Percentiles rank a stretch among this genome's conserved stretches.
phyloP scores from a whole-genome alignment of 2,888 invertebrate genomes.

The Andrena trimmerana region DNA sequence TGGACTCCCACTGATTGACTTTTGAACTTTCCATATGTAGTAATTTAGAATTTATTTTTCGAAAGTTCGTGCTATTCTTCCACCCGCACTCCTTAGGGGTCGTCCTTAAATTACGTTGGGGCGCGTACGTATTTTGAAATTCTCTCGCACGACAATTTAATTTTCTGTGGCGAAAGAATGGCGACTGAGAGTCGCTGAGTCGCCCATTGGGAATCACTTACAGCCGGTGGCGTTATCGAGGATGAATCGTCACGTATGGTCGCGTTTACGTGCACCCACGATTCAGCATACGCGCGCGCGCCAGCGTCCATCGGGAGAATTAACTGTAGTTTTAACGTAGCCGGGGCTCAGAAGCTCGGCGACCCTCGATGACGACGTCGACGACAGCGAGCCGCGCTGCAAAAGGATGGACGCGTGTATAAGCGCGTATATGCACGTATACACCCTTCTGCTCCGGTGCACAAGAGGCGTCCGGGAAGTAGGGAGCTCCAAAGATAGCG shows the following conservation, averaged over 20 bases:
- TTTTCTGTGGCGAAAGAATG: neutral
- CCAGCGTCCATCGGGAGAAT: slow-evolving; percentile 68
- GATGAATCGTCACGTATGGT: slow-evolving; percentile 28
- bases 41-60: too few species aligned
- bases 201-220: slow-evolving; percentile 39
- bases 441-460: slow-evolving; percentile 28
- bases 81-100: too few species aligned
- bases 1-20: too few species aligned
- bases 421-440: slow-evolving; percentile 7
- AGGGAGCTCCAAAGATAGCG: slow-evolving; percentile 53
- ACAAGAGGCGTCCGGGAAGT: slow-evolving; percentile 48
- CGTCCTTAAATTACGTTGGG: neutral
- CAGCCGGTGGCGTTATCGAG: slow-evolving; percentile 31
- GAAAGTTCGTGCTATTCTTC: too few species aligned
- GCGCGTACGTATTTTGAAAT: too few species aligned
- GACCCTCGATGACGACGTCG: slow-evolving; percentile 45
- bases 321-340: slow-evolving; percentile 74
- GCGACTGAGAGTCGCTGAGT: slow-evolving; percentile 17
- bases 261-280: slow-evolving; percentile 32
- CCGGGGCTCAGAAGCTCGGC: slow-evolving; percentile 51
- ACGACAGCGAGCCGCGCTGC: slow-evolving; percentile 5
- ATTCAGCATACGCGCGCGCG: slow-evolving; percentile 23
- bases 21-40: too few species aligned
- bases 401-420: slow-evolving; percentile 7
- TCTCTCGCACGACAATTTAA: too few species aligned